A percentile compares a stretch with the other conserved stretches of the same genome.
Evolutionary conservation across 2,888 invertebrate genomes (phyloP).

Genomic region (Hipparchia sbordonii): DNA sequence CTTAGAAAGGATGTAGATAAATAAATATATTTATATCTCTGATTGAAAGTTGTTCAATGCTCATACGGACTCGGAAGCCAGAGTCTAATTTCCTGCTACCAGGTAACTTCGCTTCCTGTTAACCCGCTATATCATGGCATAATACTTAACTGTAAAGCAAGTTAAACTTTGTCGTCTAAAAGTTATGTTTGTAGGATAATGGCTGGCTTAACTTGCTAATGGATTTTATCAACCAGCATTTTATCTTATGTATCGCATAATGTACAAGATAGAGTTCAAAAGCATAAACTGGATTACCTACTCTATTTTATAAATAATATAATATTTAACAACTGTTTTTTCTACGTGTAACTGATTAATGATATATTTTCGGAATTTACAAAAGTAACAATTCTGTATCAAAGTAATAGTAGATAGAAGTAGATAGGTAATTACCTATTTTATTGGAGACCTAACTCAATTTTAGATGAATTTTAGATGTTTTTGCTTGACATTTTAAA

Average conservation of each 20-base stretch:
- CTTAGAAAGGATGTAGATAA: no score
- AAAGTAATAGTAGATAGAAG: not conserved
- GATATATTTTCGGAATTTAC: no score
- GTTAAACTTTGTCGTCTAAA: slow-evolving; percentile 7
- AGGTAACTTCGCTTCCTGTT: not conserved
- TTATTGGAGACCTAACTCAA: not conserved
- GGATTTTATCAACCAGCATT: slow-evolving; percentile 8
- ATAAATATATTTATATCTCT: not conserved
- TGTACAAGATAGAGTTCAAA: no score
- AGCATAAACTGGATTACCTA: no score
- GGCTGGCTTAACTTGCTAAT: slow-evolving; percentile 10
- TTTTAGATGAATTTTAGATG: no score
- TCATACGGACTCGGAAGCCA: not conserved
- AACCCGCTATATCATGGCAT: not conserved
- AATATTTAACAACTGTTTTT: no score
- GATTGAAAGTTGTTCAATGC: not conserved
- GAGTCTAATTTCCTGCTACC: slow-evolving; percentile 9
- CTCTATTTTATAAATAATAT: no score
- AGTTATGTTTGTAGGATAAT: slow-evolving; percentile 12
- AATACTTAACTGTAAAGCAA: not conserved
- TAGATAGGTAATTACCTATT: not conserved
- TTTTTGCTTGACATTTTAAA: no score
- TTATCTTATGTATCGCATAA: not conserved
- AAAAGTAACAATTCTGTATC: not conserved
- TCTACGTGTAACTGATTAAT: no score